Conservation (phyloP, 1,140 invertebrate species). For the honey bee (Apis mellifera) region DNA sequence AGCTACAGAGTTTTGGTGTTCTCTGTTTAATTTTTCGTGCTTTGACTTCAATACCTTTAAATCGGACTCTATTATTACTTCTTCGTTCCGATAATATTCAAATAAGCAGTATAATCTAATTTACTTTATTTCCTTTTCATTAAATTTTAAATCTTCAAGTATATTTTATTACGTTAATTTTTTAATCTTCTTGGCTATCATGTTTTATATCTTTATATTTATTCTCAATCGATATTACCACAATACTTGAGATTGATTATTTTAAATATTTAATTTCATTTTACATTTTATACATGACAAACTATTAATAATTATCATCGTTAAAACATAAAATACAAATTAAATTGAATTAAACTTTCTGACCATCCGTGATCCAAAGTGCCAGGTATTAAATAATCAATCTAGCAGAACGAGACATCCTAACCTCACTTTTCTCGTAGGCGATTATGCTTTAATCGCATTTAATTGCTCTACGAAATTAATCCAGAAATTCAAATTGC, state of each 20-base stretch:
- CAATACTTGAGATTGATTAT: not conserved
- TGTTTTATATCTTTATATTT: not conserved
- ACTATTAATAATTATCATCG: not conserved
- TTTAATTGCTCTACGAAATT: constrained; percentile 23
- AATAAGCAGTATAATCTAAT: not conserved
- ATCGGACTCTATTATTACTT: not conserved
- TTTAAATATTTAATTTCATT: not conserved
- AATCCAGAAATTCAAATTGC: constrained; percentile 18
- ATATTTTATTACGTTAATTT: too few relatives aligned
- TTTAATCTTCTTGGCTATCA: not conserved
- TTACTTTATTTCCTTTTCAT: too few relatives aligned
- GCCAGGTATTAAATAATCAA: not conserved
- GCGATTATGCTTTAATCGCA: constrained; percentile 2
- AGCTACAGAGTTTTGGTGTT: not conserved
- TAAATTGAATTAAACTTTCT: not conserved
- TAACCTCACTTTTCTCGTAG: not conserved
- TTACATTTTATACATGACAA: not conserved
- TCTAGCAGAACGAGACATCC: constrained; percentile 26
- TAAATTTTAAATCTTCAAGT: too few relatives aligned
- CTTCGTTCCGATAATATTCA: not conserved
- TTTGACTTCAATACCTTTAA: not conserved
- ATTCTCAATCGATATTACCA: not conserved
- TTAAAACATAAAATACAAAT: not conserved
- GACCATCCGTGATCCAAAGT: too few relatives aligned
- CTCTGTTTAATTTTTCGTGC: not conserved